Base-by-base conservation (phyloP, 2,113 vertebrate genomes). In the Rutilus rutilus region DNA sequence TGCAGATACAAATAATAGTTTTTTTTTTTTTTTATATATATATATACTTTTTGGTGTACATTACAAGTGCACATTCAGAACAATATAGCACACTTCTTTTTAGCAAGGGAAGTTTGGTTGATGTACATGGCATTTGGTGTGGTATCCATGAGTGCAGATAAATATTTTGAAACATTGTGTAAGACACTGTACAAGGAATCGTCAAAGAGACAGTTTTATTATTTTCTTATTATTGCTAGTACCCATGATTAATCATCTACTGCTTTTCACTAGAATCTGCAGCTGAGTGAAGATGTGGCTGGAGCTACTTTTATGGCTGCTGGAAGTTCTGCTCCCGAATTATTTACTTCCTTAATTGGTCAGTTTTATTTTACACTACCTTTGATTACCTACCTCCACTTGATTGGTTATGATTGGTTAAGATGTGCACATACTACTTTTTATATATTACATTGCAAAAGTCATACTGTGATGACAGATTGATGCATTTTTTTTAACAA, bases 221-320 rank as follows among this genome's bases (percentile, higher is more conserved):
- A 23, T 50, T 77, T 30, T 27, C 25, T 2, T 4, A 77, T 19
- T 50, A 77, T 33, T 77, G 27, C 71, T 57, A 23, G 77, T 42
- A 25, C 21, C 23, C 12, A 25, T 25, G 52, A 79, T 79, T 85
- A 73, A 82, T 83, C 23, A 54, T 65, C 47, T 77, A 23, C 19
- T 57, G 62, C 45, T 86, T 19, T 64, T 64, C 39, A 36, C 82
- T 83, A 95, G 94, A 95, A 95, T 88, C 93, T 95, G 88, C 94
- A 94, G 21, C 92, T 95, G 85, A 95, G 94, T 87, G 95, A 95
- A 84, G 95, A 95, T 90, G 95, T 95, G 78, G 95, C 95, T 0
- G 95, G 95, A 6, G 95, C 95, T 0, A 95, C 95, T 7, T 95
- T 95, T 69, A 95, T 95, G 95, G 95, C 95, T 52, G 95, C 94